Percentiles rank a stretch among this genome's conserved stretches.
These are phyloP conservation scores for Caenorhabditis uteleia DNA, from an alignment of 2,888 invertebrate genomes.

Conservation along the genomic window DNA sequence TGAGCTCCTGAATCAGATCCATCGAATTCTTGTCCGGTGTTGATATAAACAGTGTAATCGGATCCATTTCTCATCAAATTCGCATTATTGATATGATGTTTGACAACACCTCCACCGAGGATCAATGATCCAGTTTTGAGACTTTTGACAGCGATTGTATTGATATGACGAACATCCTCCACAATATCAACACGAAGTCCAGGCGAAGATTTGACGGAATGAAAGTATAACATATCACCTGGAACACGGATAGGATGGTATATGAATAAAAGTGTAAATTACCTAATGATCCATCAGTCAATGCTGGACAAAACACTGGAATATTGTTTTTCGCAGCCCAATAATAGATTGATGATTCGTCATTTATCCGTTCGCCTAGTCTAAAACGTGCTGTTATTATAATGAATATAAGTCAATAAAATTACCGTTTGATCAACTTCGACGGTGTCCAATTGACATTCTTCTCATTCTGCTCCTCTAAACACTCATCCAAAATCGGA, in stretches of 20 bases:
- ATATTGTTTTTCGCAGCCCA: constrained; percentile 80
- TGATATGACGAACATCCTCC: constrained; percentile 81
- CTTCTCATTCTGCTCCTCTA: constrained; percentile 79
- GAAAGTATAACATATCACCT: constrained; percentile 99
- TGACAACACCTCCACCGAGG: constrained; percentile 76
- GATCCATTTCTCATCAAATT: constrained; percentile 99
- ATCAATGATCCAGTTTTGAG: constrained; percentile 94
- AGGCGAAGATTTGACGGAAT: constrained; percentile 85
- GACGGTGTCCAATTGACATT: constrained; percentile 86
- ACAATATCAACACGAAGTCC: constrained; percentile 91
- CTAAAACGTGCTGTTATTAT: constrained; percentile 65
- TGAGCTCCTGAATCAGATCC: constrained; percentile 91
- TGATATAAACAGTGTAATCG: constrained; percentile 91
- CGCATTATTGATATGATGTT: constrained; percentile 99
- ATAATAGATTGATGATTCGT: constrained; percentile 82
- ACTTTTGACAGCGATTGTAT: constrained; percentile 91
- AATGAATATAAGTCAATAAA: not conserved
- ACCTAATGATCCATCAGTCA: constrained; percentile 83
- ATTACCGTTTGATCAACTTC: constrained; percentile 77
- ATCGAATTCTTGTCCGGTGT: constrained; percentile 88
- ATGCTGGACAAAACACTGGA: constrained; percentile 93
- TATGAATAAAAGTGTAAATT: too few relatives aligned
- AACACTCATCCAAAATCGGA: constrained; percentile 88
- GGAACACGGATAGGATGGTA: too few relatives aligned
- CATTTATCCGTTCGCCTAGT: constrained; percentile 87